Evolutionary conservation across 2,888 invertebrate genomes (phyloP), one percentile per base, ranked within the genome.

Genomic region (Pandemis cinnamomeana): DNA sequence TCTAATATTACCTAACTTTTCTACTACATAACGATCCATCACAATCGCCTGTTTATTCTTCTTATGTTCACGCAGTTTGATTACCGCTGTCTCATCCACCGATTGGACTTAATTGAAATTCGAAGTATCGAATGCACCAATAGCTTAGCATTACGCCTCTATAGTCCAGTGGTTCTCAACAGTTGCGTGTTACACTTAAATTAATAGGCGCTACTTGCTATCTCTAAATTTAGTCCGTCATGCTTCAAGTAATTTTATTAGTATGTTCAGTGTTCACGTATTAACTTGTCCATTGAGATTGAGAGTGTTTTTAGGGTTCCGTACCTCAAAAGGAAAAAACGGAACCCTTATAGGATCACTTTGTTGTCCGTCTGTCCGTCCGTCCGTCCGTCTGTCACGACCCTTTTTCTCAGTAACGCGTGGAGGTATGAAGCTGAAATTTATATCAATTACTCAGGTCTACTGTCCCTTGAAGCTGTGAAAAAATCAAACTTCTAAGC

Each of bases 111-210:
- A 60, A 42, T 15, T 20, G 1, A 68, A 68, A 48, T 27, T 15
- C 20, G 20, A 63, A 27, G 48, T 42, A n/a, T 51, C 27, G 15
- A 48, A 36, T 53, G 27, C 20, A 53, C 53, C 66, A 70, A 70
- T 66, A 51, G 60, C 36, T 5, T 53, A 13, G 36, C 66, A 36
- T 51, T 51, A 58, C 69, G 53, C 61, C 36, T 62, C 11, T 48
- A 61, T 53, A 46, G 53, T 55, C 71, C 55, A 71, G 71, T 41
- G 71, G 41, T 62, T 71, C 73, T 73, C 66, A 70, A 70, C 51
- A 67, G 46, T 67, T 58, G 58, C 68, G 58, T 73, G 72, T 63
- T 63, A 15, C 42, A 61, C 20, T 13, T 67, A 20, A 66, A 60
- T 73, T 73, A 61, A 70, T 73, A 66, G 20, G 48, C 48, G 55